Evolutionary conservation across 2,113 vertebrate genomes (phyloP), one percentile per base, ranked within the genome.

Genomic region (Lucifuga dentata): DNA sequence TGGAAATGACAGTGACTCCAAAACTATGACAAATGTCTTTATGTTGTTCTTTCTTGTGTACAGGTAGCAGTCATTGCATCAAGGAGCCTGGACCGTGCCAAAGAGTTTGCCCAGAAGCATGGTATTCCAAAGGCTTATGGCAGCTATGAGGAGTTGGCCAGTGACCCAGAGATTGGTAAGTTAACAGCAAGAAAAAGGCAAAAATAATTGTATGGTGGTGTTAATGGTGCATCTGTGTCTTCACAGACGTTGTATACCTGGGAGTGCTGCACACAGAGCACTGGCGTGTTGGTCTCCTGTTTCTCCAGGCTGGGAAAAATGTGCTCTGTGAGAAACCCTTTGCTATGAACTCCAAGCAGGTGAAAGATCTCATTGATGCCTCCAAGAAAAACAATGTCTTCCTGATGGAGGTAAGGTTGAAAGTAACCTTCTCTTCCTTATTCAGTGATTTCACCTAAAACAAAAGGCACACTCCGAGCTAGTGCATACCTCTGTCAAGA

Each of bases 261-360:
- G 92, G 92, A 16, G 80, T 85, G 49, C 78, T 88, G 58, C 81
- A 92, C 62, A 88, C 85, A 6, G 67, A 90, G 74, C 89, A 93
- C 39, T 81, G 82, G 55, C 12, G 56, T 5, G 76, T 90, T 29
- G 81, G 88, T 0, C 68, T 89, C 16, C 83, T 94, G 1, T 77
- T 93, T 68, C 86, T 96, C 56, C 73, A 79, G 0, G 89, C 90
- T 0, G 88, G 91, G 48, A 94, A 94, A 80, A 93, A 94, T 0
- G 79, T 95, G 4, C 68, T 95, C 26, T 94, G 93, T 6, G 93
- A 95, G 84, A 95, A 96, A 64, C 93, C 94, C 4, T 77, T 94
- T 49, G 92, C 93, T 1, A 94, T 94, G 89, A 95, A 93, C n/a
- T 72, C 79, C 1, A 50, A 67, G 0, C 90, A 94, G 60, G 93